Evolutionary conservation across 2,797 vertebrate species (phyloP), one percentile per base, ranked within the genome.

Genomic region (Hippocampus kuda): DNA sequence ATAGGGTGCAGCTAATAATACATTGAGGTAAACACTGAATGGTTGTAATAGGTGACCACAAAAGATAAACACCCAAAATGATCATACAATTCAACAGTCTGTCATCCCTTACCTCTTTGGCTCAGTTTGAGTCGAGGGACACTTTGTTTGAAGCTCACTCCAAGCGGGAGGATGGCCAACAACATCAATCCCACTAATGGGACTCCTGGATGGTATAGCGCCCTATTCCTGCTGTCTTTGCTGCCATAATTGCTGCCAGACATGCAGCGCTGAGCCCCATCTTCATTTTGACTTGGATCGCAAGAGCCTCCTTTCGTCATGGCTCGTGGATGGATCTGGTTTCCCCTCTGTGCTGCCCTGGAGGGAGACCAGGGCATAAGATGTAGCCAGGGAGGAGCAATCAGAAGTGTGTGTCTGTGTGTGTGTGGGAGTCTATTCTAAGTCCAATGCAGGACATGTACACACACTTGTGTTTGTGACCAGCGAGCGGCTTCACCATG

Each of bases 51-150:
- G 38, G 27, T 61, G 59, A 18, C 59, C 30, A 26, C 13, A 16
- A 8, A 65, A 30, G 44, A 65, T 27, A 9, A 49, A 65, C 15
- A 20, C 16, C 16, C 16, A 4, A 30, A 65, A 30, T 1, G 12
- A 65, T 48, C 63, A 48, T 26, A 27, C 26, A 46, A 65, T 27
- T 44, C 6, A 67, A 54, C 27, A 70, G 12, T 67, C 70, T 71
- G 71, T 54, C 22, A 71, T 1, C 38, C 73, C 87, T 91, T 93
- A 99, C 97, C 97, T 95, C 92, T 95, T 83, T 96, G 92, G 80
- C 91, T 91, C 77, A 98, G 92, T 82, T 92, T 96, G 77, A 97
- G 92, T 73, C 96, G 91, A 65, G 97, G 94, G 73, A 98, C 84
- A 77, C 91, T 95, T 88, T 94, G 94, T 87, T 92, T 97, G 85